phyloP scores from a whole-genome alignment of 2,113 vertebrate species.

The Dolichallabes microphthalmus region DNA sequence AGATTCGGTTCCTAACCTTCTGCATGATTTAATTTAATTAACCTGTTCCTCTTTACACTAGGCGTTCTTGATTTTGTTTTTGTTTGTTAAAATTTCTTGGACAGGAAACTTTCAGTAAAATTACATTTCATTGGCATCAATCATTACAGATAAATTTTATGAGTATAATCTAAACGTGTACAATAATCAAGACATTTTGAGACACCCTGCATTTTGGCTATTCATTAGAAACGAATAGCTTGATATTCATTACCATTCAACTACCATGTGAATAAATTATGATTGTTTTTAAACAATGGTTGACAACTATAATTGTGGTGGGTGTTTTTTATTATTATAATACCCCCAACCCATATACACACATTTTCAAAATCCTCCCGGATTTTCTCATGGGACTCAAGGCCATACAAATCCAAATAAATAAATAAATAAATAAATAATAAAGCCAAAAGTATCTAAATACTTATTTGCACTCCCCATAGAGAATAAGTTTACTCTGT shows the following conservation, averaged over 20 bases:
- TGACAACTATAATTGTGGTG: background rate
- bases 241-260: background rate
- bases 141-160: background rate
- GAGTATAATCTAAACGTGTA: background rate
- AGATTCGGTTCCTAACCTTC: conserved; percentile 21
- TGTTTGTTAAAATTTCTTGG: background rate
- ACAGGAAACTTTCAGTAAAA: background rate
- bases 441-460: background rate
- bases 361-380: background rate
- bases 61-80: background rate
- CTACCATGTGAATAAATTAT: background rate
- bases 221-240: background rate
- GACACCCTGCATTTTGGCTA: background rate
- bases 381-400: background rate
- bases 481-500: background rate
- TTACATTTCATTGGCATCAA: background rate
- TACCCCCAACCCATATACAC: background rate
- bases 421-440: no score
- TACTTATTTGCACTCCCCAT: background rate
- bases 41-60: background rate
- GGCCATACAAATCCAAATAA: background rate
- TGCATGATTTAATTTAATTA: conserved; percentile 30
- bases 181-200: no score
- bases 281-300: background rate
- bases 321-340: no score